These are phyloP conservation scores for Indicator indicator DNA, from an alignment of 2,113 vertebrate species.

Conservation along the genomic window DNA sequence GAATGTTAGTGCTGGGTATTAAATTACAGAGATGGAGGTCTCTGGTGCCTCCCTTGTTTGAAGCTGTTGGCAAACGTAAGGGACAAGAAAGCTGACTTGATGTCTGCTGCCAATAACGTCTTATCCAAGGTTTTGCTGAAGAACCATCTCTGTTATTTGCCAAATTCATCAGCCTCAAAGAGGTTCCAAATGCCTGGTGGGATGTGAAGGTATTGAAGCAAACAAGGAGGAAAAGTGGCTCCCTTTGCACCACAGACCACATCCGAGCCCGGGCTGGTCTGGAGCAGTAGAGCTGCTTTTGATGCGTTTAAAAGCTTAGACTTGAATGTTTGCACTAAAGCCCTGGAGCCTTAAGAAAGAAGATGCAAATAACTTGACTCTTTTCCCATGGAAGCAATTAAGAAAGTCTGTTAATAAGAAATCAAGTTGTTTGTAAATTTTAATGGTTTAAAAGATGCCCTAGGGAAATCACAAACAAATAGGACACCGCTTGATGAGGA, in stretches of 20 bases:
- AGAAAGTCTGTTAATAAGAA: slow-evolving; percentile 72
- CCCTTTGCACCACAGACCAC: background rate
- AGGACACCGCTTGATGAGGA: slow-evolving; percentile 17
- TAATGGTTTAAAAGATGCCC: slow-evolving; percentile 66
- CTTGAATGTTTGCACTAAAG: slow-evolving; percentile 12
- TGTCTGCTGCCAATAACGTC: fast-evolving
- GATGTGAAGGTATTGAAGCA: background rate
- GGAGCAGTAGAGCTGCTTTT: background rate
- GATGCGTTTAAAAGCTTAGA: background rate
- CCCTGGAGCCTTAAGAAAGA: slow-evolving; percentile 51
- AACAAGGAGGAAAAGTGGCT: background rate
- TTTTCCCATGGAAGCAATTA: slow-evolving; percentile 76
- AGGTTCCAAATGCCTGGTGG: fast-evolving
- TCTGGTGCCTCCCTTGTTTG: background rate
- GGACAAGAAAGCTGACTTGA: background rate
- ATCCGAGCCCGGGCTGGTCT: background rate
- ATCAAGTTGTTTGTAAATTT: slow-evolving; percentile 65
- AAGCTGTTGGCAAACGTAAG: fast-evolving
- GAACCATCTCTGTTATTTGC: background rate
- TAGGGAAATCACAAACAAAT: slow-evolving; percentile 61
- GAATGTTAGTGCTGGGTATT: fast-evolving
- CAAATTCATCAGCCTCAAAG: background rate
- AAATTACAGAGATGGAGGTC: fast-evolving
- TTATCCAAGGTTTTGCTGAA: fast-evolving
- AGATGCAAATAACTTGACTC: slow-evolving; percentile 64